A percentile compares a stretch with the other conserved stretches of the same genome.
Conservation (phyloP, 2,113 vertebrate genomes). For the Hippocampus abdominalis region DNA sequence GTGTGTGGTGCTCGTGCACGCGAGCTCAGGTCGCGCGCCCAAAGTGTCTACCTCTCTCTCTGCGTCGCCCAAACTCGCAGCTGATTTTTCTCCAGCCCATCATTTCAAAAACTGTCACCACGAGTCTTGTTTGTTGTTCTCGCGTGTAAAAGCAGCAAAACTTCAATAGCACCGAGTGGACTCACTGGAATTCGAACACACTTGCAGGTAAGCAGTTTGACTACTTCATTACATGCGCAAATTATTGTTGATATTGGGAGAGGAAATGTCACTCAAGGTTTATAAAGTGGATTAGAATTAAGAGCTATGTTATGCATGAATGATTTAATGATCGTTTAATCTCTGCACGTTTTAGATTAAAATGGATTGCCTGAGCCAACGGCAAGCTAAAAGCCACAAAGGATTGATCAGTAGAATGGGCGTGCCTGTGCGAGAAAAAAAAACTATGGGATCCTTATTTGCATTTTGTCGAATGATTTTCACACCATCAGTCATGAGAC, state of each 20-base stretch:
- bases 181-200: neutral
- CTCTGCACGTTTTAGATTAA: slow-evolving; percentile 13
- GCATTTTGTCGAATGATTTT: slow-evolving; percentile 33
- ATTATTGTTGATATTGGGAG: neutral
- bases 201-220: neutral
- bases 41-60: neutral
- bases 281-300: neutral
- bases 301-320: neutral
- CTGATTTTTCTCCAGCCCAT: slow-evolving; percentile 4
- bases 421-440: slow-evolving; percentile 10
- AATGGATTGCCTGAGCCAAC: neutral
- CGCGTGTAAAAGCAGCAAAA: neutral
- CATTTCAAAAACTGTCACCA: neutral
- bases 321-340: neutral
- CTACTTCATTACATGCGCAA: neutral
- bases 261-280: neutral
- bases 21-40: neutral
- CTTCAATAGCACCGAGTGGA: neutral
- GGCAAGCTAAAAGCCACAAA: slow-evolving; percentile 15
- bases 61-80: slow-evolving; percentile 17
- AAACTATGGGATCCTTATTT: slow-evolving; percentile 30
- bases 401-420: slow-evolving; percentile 29
- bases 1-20: slow-evolving; percentile 13
- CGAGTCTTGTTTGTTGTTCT: neutral
- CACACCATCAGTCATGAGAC: neutral